These are phyloP conservation scores for Catostomus latipinnis DNA, from an alignment of 2,797 vertebrate genomes.

Conservation along the genomic window DNA sequence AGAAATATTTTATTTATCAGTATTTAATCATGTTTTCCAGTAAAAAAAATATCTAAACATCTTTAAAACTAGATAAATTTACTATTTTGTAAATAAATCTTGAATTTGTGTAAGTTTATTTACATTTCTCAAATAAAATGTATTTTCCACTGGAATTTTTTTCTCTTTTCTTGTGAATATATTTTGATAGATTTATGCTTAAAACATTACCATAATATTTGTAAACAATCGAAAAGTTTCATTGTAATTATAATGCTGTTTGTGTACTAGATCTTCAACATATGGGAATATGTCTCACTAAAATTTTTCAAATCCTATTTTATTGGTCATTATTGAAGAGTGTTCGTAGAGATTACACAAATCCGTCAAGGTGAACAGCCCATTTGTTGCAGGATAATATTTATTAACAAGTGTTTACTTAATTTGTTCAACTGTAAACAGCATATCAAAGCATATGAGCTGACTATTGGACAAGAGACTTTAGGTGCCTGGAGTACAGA, in stretches of 20 bases:
- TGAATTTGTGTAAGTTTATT: too few species aligned
- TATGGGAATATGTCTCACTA: constrained; percentile 12
- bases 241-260: constrained; percentile 10
- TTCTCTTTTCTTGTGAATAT: too few species aligned
- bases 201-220: too few species aligned
- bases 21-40: too few species aligned
- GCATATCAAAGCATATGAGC: constrained; percentile 27
- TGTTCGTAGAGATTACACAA: constrained; percentile 17
- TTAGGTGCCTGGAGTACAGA: constrained; percentile 16
- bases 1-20: too few species aligned
- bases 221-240: background rate
- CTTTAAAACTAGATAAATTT: too few species aligned
- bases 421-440: constrained; percentile 42
- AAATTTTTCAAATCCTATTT: constrained; percentile 34
- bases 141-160: too few species aligned
- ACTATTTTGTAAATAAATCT: too few species aligned
- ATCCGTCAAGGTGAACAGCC: constrained; percentile 27
- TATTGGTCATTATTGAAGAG: constrained; percentile 13
- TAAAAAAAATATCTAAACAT: too few species aligned
- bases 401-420: constrained; percentile 42
- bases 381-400: constrained; percentile 35
- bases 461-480: constrained; percentile 43
- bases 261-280: constrained; percentile 8
- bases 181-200: too few species aligned
- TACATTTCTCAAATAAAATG: too few species aligned